A percentile compares a stretch with the other conserved stretches of the same genome.
Evolutionary conservation across 1,140 invertebrate genomes (phyloP).

Genomic region (Aphidius gifuensis): DNA sequence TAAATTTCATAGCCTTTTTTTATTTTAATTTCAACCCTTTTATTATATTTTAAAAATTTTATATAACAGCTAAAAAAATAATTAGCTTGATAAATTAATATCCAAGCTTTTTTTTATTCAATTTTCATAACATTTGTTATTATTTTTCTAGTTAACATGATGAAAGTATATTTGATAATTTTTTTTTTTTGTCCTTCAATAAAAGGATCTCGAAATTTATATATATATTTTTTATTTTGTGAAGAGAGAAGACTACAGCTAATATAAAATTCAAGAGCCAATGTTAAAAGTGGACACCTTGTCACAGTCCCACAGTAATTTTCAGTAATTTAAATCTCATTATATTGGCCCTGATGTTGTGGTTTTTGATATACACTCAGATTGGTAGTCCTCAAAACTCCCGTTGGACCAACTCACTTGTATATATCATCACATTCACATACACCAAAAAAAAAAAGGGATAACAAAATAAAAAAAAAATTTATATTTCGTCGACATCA

Average conservation of each 20-base stretch:
- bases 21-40: background rate
- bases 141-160: background rate
- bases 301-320: slow-evolving; percentile 51
- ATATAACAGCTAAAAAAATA: too few relatives aligned
- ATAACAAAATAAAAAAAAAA: background rate
- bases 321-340: slow-evolving; percentile 54
- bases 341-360: slow-evolving; percentile 46
- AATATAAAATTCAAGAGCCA: slow-evolving; percentile 18
- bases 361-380: slow-evolving; percentile 35
- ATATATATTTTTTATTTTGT: slow-evolving; percentile 11
- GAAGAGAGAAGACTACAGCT: slow-evolving; percentile 26
- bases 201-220: background rate
- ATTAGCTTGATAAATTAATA: too few relatives aligned
- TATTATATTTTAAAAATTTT: too few relatives aligned
- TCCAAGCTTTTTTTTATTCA: background rate
- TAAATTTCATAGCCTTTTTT: slow-evolving; percentile 26
- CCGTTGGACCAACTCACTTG: background rate
- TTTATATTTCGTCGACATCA: slow-evolving; percentile 5
- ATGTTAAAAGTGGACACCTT: slow-evolving; percentile 35
- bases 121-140: background rate
- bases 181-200: background rate
- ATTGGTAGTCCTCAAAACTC: background rate
- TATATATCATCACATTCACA: too few relatives aligned
- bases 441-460: too few relatives aligned
- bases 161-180: background rate